Evolutionary conservation across 1,140 invertebrate genomes (phyloP).

Genomic region (Bemisia tabaci): DNA sequence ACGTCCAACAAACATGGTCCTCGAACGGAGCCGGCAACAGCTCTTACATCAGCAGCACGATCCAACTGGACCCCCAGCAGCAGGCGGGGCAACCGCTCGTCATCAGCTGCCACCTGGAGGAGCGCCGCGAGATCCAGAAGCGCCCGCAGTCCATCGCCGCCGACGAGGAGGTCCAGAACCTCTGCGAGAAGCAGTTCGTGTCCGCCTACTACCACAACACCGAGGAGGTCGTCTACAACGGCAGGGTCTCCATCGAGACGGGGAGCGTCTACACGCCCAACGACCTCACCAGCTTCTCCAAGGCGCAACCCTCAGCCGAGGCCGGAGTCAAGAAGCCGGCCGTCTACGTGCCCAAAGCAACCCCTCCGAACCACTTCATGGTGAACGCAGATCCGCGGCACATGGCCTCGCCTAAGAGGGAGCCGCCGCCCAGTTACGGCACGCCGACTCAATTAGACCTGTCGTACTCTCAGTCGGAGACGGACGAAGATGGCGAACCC

Average conservation of each 20-base stretch:
- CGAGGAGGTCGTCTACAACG: background rate
- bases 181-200: conserved; percentile 14
- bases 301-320: background rate
- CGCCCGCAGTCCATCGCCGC: conserved; percentile 6
- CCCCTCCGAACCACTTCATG: conserved; percentile 3
- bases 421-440: background rate
- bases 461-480: background rate
- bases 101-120: background rate
- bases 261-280: background rate
- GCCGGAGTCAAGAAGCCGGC: background rate
- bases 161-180: conserved; percentile 19
- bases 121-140: background rate
- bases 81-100: background rate
- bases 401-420: background rate
- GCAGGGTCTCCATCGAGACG: background rate
- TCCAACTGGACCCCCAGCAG: background rate
- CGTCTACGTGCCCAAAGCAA: background rate
- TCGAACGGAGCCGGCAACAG: too few relatives aligned
- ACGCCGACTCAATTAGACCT: background rate
- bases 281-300: background rate
- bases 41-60: too few relatives aligned
- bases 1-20: background rate
- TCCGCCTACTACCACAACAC: background rate
- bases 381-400: background rate
- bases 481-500: background rate